Conservation (phyloP, 37 sponge, comb jelly and placozoan species). For the Hormiphora californensis region DNA sequence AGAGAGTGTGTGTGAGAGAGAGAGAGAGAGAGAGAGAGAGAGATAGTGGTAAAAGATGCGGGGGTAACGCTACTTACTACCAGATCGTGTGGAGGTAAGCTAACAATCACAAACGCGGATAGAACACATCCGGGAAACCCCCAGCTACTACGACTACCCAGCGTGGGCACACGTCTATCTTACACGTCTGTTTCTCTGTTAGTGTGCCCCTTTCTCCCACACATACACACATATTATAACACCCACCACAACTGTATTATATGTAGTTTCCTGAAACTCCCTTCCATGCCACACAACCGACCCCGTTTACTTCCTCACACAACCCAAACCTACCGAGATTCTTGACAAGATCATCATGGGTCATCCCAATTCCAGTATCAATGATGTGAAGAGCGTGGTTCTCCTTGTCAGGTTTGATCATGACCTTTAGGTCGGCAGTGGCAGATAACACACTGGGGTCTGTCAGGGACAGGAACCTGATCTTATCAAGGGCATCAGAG, state of each 20-base stretch:
- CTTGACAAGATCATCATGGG: constrained; percentile 71
- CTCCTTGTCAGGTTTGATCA: constrained; percentile 89
- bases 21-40: no score
- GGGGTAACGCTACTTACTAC: no score
- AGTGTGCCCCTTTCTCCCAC: neutral
- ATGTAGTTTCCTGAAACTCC: no score
- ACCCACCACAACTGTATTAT: no score
- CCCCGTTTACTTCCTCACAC: neutral
- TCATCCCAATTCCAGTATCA: constrained; percentile 98
- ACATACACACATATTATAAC: neutral
- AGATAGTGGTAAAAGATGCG: no score
- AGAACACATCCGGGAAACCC: no score
- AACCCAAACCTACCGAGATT: constrained; percentile 60
- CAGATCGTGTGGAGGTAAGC: no score
- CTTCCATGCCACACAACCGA: neutral
- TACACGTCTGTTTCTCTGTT: no score
- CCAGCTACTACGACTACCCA: no score
- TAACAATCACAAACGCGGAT: no score
- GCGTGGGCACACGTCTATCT: no score
- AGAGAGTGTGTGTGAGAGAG: no score
- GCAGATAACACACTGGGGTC: constrained; percentile 76
- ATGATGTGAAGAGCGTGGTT: constrained; percentile 81
- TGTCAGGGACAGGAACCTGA: constrained; percentile 89
- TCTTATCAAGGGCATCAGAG: constrained; percentile 98
- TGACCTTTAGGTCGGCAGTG: constrained; percentile 81